A percentile compares a stretch with the other conserved stretches of the same genome.
Evolutionary conservation across 2,113 vertebrate species (phyloP).

Genomic region (Pedionomus torquatus): DNA sequence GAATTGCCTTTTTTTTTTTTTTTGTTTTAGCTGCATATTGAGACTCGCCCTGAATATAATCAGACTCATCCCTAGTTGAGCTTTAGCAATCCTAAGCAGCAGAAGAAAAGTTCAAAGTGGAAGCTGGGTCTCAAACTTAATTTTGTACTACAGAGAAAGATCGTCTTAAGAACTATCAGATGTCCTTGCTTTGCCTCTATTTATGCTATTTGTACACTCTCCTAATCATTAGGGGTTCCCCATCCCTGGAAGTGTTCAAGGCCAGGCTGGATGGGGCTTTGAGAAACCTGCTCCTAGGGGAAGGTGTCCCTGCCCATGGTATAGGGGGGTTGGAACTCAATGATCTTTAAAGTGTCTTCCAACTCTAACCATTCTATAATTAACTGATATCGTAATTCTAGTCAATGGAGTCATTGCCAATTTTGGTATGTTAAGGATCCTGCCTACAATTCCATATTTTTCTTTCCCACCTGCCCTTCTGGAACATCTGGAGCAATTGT

Average conservation of each 20-base stretch:
- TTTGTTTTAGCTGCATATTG: not conserved
- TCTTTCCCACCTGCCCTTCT: not conserved
- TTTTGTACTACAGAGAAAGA: not conserved
- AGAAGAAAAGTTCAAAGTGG: not conserved
- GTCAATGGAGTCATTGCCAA: not conserved
- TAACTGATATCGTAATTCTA: not conserved
- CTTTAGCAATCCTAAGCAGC: not conserved
- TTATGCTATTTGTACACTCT: too few species aligned
- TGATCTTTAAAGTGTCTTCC: too few species aligned
- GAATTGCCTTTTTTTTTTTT: not conserved
- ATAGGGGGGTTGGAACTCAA: too few species aligned
- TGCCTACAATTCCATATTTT: not conserved
- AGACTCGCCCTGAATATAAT: not conserved
- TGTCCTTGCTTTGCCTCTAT: too few species aligned
- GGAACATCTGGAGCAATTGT: not conserved
- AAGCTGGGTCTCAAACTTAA: not conserved
- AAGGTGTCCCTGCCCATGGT: too few species aligned
- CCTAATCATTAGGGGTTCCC: too few species aligned
- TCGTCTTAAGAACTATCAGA: too few species aligned
- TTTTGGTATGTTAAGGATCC: not conserved
- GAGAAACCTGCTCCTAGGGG: too few species aligned
- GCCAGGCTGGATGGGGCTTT: too few species aligned
- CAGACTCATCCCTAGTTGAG: not conserved
- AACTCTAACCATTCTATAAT: too few species aligned
- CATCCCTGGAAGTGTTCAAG: too few species aligned